A percentile compares a stretch with the other conserved stretches of the same genome.
Evolutionary conservation across 2,113 vertebrate species (phyloP).

Genomic region (Eulacestoma nigropectus): DNA sequence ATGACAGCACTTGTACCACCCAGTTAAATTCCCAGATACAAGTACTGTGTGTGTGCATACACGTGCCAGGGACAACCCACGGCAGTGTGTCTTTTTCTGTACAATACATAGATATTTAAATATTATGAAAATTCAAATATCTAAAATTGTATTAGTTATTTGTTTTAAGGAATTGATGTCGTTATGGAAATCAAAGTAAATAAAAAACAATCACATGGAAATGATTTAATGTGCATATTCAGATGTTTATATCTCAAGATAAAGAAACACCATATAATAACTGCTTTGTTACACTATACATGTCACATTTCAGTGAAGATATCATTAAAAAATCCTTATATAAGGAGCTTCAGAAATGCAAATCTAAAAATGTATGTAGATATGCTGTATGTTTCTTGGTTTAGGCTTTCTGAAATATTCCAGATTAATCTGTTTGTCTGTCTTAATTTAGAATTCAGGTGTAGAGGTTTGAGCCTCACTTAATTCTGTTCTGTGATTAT

Average conservation of each 20-base stretch:
- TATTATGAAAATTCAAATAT: not conserved
- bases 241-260: not conserved
- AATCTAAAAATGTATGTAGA: not conserved
- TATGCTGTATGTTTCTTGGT: not conserved
- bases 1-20: not conserved
- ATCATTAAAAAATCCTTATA: not conserved
- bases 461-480: not conserved
- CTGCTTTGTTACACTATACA: not conserved
- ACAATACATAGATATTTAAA: not conserved
- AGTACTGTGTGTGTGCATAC: not conserved
- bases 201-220: not conserved
- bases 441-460: not conserved
- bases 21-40: not conserved
- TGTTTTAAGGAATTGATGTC: not conserved
- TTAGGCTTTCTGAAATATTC: not conserved
- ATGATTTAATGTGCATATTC: not conserved
- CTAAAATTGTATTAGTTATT: not conserved
- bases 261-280: fast-evolving
- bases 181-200: not conserved
- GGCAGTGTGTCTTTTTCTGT: not conserved
- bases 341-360: not conserved
- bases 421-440: not conserved
- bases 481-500: not conserved
- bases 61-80: fast-evolving
- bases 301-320: not conserved